phyloP scores from a whole-genome alignment of 2,888 invertebrate genomes.

The Hedychridium roseum region DNA sequence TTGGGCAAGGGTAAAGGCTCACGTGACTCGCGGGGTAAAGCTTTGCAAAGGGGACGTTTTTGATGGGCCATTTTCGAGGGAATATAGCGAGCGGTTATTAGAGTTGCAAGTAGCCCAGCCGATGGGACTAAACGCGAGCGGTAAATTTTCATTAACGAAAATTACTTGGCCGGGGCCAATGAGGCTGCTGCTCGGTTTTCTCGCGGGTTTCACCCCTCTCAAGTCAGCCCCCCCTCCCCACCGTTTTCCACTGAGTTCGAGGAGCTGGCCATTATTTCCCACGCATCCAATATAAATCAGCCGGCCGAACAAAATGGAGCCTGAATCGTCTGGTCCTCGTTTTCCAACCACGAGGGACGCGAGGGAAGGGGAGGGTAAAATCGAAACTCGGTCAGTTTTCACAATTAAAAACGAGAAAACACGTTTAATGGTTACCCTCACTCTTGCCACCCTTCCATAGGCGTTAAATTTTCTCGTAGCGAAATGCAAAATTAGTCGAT shows the following conservation, averaged over 20 bases:
- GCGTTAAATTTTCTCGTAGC: conserved; percentile 2
- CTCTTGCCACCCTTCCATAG: background rate
- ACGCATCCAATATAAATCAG: conserved; percentile 47
- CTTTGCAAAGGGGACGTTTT: too few relatives aligned
- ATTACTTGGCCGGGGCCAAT: conserved; percentile 36
- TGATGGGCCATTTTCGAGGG: too few relatives aligned
- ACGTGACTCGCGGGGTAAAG: too few relatives aligned
- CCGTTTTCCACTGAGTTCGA: conserved; percentile 23
- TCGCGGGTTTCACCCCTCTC: background rate
- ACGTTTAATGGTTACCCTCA: conserved; percentile 19
- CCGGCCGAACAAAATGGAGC: conserved; percentile 35
- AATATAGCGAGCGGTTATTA: too few relatives aligned
- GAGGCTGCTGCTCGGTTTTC: background rate
- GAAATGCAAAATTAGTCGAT: conserved; percentile 1
- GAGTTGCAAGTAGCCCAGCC: background rate
- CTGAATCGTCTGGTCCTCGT: conserved; percentile 23
- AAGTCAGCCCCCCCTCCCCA: conserved; percentile 2
- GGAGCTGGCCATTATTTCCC: conserved; percentile 50
- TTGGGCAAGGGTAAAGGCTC: too few relatives aligned
- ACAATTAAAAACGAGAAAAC: conserved; percentile 36
- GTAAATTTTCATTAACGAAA: conserved; percentile 54
- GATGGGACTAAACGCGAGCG: conserved; percentile 11
- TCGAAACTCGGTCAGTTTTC: conserved; percentile 8
- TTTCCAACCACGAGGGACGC: conserved; percentile 7
- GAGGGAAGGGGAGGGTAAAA: conserved; percentile 1